phyloP scores from a whole-genome alignment of 2,113 vertebrate species.

The Morone saxatilis region DNA sequence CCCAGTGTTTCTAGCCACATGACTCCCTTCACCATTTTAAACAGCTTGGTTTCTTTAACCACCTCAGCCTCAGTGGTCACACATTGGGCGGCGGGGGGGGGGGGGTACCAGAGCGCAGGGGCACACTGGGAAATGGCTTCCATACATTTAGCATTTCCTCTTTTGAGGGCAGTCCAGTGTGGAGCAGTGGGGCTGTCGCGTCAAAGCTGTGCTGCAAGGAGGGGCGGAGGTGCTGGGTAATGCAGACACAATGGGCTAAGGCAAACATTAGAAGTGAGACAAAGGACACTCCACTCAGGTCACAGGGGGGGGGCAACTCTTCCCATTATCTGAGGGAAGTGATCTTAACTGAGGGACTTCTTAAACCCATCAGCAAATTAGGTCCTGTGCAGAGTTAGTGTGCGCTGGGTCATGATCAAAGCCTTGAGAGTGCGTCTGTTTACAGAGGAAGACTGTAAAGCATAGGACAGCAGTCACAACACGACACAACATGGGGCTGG shows the following conservation, averaged over 20 bases:
- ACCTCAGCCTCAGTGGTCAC: constrained; percentile 35
- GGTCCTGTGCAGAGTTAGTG: constrained; percentile 61
- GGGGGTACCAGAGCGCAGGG: constrained; percentile 72
- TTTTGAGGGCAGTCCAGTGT: constrained; percentile 54
- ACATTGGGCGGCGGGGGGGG: constrained; percentile 13
- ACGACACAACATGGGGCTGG: constrained; percentile 53
- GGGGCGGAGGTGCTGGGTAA: constrained; percentile 66
- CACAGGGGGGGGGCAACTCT: constrained; percentile 80
- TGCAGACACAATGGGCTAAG: constrained; percentile 86
- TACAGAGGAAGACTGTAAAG: constrained; percentile 56
- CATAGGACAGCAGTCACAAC: constrained; percentile 61
- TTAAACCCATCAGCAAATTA: constrained; percentile 78
- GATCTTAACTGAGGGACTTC: constrained; percentile 78
- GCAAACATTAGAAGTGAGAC: constrained; percentile 91
- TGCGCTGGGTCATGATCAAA: constrained; percentile 72
- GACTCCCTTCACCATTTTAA: constrained; percentile 55
- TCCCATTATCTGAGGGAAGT: constrained; percentile 82
- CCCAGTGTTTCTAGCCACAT: constrained; percentile 31
- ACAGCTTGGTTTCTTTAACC: constrained; percentile 45
- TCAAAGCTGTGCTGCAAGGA: constrained; percentile 60
- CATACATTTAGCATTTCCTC: constrained; percentile 85
- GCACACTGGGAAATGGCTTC: constrained; percentile 74
- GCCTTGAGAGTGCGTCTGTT: constrained; percentile 55
- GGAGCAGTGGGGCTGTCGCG: constrained; percentile 50
- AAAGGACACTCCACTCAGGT: constrained; percentile 82